A percentile compares a stretch with the other conserved stretches of the same genome.
phyloP scores from a whole-genome alignment of 1,140 invertebrate genomes.

The Scaptomyza montana region DNA sequence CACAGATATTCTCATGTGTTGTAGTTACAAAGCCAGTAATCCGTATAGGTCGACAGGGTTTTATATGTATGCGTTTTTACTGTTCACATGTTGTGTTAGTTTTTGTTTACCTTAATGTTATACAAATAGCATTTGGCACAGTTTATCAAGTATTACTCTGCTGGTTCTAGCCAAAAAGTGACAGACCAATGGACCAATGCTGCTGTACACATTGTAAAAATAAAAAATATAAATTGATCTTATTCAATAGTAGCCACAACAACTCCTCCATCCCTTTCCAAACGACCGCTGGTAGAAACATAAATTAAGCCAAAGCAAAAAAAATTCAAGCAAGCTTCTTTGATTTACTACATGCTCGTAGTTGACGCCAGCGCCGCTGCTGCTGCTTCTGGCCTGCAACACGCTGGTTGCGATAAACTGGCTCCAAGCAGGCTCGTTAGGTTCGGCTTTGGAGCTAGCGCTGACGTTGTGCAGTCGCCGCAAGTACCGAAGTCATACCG shows the following conservation, averaged over 20 bases:
- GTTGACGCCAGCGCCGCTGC: constrained; percentile 3
- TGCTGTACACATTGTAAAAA: constrained; percentile 20
- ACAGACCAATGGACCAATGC: constrained; percentile 37
- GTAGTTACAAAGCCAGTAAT: constrained; percentile 43
- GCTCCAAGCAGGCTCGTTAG: constrained; percentile 29
- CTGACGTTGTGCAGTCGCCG: constrained; percentile 21
- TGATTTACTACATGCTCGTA: constrained; percentile 68
- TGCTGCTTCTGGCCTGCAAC: constrained; percentile 11
- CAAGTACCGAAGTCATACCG: constrained; percentile 18
- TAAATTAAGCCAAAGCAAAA: constrained; percentile 70
- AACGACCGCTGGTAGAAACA: constrained; percentile 1
- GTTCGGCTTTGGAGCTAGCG: constrained; percentile 2
- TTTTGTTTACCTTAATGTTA: constrained; percentile 27
- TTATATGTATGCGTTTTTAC: constrained; percentile 2
- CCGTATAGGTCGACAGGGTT: constrained; percentile 55
- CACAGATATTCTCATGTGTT: neutral
- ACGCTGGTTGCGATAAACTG: constrained; percentile 29
- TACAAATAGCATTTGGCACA: constrained; percentile 60
- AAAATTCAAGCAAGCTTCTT: constrained; percentile 60
- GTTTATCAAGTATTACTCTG: constrained; percentile 36
- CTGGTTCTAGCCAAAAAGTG: constrained; percentile 70
- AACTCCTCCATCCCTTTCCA: neutral
- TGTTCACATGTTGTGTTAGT: neutral
- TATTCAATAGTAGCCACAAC: constrained; percentile 55
- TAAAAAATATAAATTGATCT: constrained; percentile 53